Percentiles rank a stretch among this genome's conserved stretches.
Evolutionary conservation across 2,888 invertebrate species (phyloP).

Genomic region (Orchesella flavescens): DNA sequence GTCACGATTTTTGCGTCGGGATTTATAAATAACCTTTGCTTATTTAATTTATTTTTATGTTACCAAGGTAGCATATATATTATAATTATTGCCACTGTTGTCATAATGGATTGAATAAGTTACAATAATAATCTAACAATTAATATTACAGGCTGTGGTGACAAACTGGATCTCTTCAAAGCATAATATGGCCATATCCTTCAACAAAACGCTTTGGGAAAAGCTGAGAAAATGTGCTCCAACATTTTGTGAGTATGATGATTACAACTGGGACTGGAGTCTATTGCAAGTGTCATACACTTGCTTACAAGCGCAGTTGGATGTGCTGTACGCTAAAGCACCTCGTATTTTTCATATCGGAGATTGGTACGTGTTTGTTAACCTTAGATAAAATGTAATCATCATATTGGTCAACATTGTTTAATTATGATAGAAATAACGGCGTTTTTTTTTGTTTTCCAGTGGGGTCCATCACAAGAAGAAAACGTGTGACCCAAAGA

Average conservation of each 20-base stretch:
- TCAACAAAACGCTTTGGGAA: conserved; percentile 91
- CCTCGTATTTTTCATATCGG: conserved; percentile 98
- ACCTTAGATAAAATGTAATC: background rate
- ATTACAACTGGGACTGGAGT: conserved; percentile 99
- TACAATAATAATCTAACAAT: background rate
- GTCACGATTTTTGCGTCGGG: too few relatives aligned
- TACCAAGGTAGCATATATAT: too few relatives aligned
- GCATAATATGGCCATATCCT: conserved; percentile 99
- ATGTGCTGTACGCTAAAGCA: conserved; percentile 86
- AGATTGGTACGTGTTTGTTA: conserved; percentile 89
- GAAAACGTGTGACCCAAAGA: conserved; percentile 89
- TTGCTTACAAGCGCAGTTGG: conserved; percentile 80
- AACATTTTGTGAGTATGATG: conserved; percentile 96
- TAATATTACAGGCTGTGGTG: conserved; percentile 84
- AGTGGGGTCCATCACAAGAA: conserved; percentile 98
- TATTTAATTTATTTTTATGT: too few relatives aligned
- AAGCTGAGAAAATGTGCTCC: conserved; percentile 86
- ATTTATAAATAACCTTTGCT: too few relatives aligned
- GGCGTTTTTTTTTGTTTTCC: conserved; percentile 73
- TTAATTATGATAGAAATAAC: too few relatives aligned
- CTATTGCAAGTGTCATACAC: conserved; percentile 92
- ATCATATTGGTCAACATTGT: too few relatives aligned
- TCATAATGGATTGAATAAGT: too few relatives aligned
- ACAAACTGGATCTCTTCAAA: conserved; percentile 97
- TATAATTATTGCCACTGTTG: too few relatives aligned